Base-by-base conservation (phyloP, 2,888 invertebrate genomes). In the Morpho helenor region DNA sequence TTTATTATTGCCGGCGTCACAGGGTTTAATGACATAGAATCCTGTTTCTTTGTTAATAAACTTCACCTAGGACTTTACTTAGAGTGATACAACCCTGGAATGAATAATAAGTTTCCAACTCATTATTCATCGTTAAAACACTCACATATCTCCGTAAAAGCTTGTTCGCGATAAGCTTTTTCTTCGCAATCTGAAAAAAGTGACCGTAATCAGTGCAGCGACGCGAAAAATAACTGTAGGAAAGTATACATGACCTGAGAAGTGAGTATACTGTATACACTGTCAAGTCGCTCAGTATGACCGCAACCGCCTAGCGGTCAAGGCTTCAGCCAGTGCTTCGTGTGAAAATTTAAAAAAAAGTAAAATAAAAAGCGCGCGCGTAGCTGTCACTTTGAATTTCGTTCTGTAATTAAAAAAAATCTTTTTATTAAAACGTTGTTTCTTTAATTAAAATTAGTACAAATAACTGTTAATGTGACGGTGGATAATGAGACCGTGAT, bases 221-320 rank as follows among this genome's bases (percentile, higher is more conserved):
- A 74, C 83, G 87, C 87, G 84, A 87, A 85, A 86, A 86, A 75
- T 87, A 86, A 87, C 87, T 82, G 89, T 88, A 80, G 84, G 87
- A 85, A 87, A 86, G 86, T 84, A 80, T 83, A 80, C 82, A 80
- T 80, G 72, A 73, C 74, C 68, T 69, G 73, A 76, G 77, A 78
- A 80, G 77, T 77, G 70, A 75, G 75, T 76, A 71, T 73, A 75
- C 69, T 66, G 47, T 46, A 46, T 77, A 77, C 74, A 67, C 73
- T 71, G 78, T 74, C 74, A 71, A 72, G 70, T 68, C 69, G 75
- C 73, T 85, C 87, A 88, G 88, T 89, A 68, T 71, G 78, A 74
- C 84, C 82, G 81, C 78, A 82, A 83, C 79, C 84, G 84, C 75
- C 77, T 78, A 74, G 82, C 89, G 88, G 89, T 87, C 88, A 87